Conservation (phyloP, 1,140 invertebrate genomes). For the Tenebrio molitor region DNA sequence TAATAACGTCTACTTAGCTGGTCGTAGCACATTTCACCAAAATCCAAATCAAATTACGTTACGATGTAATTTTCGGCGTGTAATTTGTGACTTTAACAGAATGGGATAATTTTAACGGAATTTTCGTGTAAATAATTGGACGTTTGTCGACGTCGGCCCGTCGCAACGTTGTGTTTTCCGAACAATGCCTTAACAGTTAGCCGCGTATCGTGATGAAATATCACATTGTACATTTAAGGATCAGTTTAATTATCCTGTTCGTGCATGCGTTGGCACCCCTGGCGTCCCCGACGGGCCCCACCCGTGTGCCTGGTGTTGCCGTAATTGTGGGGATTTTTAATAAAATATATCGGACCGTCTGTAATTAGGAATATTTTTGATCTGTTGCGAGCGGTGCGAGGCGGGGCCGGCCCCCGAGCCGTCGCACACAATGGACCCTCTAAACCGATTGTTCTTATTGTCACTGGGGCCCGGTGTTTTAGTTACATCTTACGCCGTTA, state of each 20-base stretch:
- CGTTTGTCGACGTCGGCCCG: conserved; percentile 17
- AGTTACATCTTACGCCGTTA: conserved; percentile 47
- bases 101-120: conserved; percentile 40
- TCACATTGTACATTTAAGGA: conserved; percentile 46
- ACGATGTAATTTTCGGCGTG: conserved; percentile 27
- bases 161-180: conserved; percentile 37
- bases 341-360: conserved; percentile 53
- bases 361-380: conserved; percentile 60
- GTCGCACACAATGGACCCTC: conserved; percentile 55
- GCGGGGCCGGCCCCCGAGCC: conserved; percentile 53
- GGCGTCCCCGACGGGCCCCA: conserved; percentile 46
- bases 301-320: conserved; percentile 54
- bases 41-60: conserved; percentile 35
- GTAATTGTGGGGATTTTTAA: conserved; percentile 58
- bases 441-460: conserved; percentile 61
- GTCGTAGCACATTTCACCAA: conserved; percentile 22
- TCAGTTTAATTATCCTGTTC: conserved; percentile 47
- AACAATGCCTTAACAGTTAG: conserved; percentile 39
- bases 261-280: conserved; percentile 47
- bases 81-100: conserved; percentile 31
- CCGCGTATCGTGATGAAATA: conserved; percentile 48
- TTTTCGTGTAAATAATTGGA: conserved; percentile 50
- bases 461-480: conserved; percentile 52
- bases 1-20: conserved; percentile 28
- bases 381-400: conserved; percentile 48